These are phyloP conservation scores for Macrophya annulata DNA, from an alignment of 2,888 invertebrate genomes.

Conservation along the genomic window DNA sequence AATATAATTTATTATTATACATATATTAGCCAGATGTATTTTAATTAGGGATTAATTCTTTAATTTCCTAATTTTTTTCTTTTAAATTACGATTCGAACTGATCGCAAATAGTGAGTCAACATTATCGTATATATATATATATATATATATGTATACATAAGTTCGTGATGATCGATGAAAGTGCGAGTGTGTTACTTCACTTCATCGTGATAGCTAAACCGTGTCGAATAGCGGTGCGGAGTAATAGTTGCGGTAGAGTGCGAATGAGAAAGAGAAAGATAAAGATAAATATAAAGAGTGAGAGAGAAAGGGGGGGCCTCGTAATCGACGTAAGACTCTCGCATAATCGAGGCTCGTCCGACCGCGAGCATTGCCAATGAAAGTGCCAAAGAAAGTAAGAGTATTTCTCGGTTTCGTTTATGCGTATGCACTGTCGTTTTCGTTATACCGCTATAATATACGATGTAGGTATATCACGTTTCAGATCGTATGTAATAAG, in stretches of 20 bases:
- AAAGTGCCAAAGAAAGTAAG: constrained; percentile 68
- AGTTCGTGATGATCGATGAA: constrained; percentile 51
- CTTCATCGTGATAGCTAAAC: constrained; percentile 33
- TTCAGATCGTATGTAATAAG: no score
- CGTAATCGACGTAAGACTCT: constrained; percentile 75
- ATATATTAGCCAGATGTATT: no score
- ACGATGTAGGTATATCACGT: not conserved
- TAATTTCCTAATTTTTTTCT: no score
- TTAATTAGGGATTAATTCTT: no score
- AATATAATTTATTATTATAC: no score
- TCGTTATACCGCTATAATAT: not conserved
- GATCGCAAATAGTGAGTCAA: constrained; percentile 6
- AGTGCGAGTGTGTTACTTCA: constrained; percentile 48
- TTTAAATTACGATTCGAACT: not conserved
- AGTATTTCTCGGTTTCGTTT: constrained; percentile 52
- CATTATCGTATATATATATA: no score
- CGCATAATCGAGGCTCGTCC: constrained; percentile 52
- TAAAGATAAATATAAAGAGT: constrained; percentile 51
- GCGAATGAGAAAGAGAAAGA: constrained; percentile 57
- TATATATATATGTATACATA: no score
- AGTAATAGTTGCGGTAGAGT: not conserved
- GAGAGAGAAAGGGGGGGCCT: constrained; percentile 54
- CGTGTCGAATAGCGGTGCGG: not conserved
- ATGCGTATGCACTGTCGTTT: constrained; percentile 4
- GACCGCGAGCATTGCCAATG: constrained; percentile 75